Evolutionary conservation across 2,797 vertebrate genomes (phyloP).

Genomic region (Limnodromus scolopaceus): DNA sequence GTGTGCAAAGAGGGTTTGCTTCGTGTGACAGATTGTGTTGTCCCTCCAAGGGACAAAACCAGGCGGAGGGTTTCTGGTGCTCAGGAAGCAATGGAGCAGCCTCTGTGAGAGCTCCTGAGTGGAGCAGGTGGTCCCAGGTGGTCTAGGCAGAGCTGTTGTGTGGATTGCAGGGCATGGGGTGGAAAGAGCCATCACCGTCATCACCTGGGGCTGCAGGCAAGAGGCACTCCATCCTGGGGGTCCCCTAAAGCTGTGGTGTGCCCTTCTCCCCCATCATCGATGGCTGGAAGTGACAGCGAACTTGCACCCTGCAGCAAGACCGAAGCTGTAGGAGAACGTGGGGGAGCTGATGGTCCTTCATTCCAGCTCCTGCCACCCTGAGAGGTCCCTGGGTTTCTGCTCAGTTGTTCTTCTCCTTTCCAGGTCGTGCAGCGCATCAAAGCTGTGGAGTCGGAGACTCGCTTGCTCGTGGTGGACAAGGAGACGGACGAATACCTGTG

Average conservation of each 20-base stretch:
- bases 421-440: slow-evolving; percentile 94
- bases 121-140: rapidly evolving
- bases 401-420: neutral
- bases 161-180: neutral
- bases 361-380: neutral
- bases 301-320: neutral
- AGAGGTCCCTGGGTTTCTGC: neutral
- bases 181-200: neutral
- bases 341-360: rapidly evolving
- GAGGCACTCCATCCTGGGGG: neutral
- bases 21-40: neutral
- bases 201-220: neutral
- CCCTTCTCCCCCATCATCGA: rapidly evolving
- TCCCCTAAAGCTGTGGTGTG: rapidly evolving
- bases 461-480: slow-evolving; percentile 90
- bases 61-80: neutral
- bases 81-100: rapidly evolving
- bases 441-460: slow-evolving; percentile 85
- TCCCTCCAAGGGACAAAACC: neutral
- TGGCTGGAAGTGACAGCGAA: neutral
- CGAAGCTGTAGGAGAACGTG: rapidly evolving
- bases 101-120: neutral
- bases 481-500: slow-evolving; percentile 88
- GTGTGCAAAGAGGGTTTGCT: neutral
- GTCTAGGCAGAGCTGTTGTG: neutral